Percentiles rank a stretch among this genome's conserved stretches.
phyloP scores from a whole-genome alignment of 2,888 invertebrate species.

The Rhynchonema sp. region DNA sequence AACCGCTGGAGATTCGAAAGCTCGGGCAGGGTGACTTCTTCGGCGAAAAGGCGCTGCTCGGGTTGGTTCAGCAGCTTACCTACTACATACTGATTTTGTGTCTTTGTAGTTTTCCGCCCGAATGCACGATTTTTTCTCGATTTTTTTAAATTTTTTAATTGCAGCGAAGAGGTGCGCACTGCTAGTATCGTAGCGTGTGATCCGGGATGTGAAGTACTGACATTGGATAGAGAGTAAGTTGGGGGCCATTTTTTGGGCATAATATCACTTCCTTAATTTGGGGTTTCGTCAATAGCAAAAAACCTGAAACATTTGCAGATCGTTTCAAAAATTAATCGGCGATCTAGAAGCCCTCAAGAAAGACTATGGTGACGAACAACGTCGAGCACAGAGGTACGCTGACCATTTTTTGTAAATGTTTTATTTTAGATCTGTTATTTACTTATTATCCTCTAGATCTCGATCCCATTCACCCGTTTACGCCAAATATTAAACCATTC shows the following conservation, averaged over 20 bases:
- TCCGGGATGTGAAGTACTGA: slow-evolving; percentile 64
- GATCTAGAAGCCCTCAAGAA: slow-evolving; percentile 52
- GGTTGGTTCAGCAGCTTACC: slow-evolving; percentile 28
- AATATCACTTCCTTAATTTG: no score
- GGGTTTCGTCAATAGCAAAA: no score
- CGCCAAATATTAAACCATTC: no score
- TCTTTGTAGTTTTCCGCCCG: no score
- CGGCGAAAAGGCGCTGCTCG: slow-evolving; percentile 64
- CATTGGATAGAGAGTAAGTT: slow-evolving; percentile 57
- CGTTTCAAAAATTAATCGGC: slow-evolving; percentile 66
- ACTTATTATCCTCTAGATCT: no score
- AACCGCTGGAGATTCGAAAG: slow-evolving; percentile 47
- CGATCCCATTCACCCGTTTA: no score
- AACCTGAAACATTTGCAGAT: no score
- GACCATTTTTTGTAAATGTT: no score
- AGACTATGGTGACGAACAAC: slow-evolving; percentile 47
- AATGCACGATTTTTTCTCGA: not conserved
- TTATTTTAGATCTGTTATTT: no score
- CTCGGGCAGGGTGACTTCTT: slow-evolving; percentile 62
- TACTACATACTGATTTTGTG: no score
- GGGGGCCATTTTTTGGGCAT: no score
- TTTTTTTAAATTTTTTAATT: slow-evolving; percentile 1
- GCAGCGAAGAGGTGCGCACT: slow-evolving; percentile 52
- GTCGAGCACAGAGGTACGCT: not conserved
- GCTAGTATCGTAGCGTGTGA: slow-evolving; percentile 70